These are phyloP conservation scores for Mus minutoides DNA, from an alignment of 2,797 vertebrate species.

Conservation along the genomic window DNA sequence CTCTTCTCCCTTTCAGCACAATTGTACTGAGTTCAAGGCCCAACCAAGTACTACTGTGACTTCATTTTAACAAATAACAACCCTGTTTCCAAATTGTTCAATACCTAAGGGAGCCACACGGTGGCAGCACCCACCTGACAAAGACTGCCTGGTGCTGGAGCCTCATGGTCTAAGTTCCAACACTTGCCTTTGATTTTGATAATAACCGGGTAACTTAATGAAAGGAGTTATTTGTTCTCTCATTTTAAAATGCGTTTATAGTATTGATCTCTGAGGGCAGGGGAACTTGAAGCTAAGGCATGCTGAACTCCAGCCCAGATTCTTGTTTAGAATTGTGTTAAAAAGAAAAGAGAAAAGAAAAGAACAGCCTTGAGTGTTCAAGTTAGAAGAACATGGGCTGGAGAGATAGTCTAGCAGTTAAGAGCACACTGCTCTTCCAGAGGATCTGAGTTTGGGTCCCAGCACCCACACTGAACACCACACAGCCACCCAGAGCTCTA, in stretches of 20 bases:
- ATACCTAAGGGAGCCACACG: background rate
- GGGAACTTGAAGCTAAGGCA: background rate
- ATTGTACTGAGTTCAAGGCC: background rate
- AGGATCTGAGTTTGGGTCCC: too few species aligned
- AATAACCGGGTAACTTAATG: background rate
- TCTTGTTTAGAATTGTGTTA: conserved; percentile 52
- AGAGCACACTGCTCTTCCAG: background rate
- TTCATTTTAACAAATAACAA: background rate
- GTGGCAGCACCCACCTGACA: background rate
- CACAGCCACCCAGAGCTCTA: background rate
- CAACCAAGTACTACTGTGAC: background rate
- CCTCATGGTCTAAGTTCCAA: background rate
- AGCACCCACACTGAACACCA: background rate
- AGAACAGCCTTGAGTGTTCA: background rate
- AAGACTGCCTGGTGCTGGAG: background rate
- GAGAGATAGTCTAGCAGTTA: background rate
- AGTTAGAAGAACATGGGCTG: background rate
- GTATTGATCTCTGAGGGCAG: background rate
- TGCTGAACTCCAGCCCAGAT: background rate
- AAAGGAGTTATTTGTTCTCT: background rate
- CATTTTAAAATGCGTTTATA: background rate
- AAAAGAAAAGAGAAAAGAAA: too few species aligned
- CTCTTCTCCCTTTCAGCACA: background rate
- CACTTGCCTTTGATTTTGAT: conserved; percentile 21
- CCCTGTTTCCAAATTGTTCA: background rate